A percentile compares a stretch with the other conserved stretches of the same genome.
Conservation (phyloP, 2,888 invertebrate species). For the Hypsopygia costalis region DNA sequence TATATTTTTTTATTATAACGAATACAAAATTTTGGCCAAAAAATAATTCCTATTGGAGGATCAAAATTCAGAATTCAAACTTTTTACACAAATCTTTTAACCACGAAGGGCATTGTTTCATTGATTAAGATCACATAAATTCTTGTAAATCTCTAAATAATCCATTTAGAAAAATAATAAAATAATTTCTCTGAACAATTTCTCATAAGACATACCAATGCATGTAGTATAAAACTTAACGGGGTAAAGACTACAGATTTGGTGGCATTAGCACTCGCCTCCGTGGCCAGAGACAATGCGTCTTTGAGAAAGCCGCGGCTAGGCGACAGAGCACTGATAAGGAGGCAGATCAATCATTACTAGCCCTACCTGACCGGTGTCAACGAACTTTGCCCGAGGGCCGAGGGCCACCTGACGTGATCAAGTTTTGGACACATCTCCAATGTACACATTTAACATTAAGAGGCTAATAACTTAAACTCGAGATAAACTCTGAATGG, state of each 20-base stretch:
- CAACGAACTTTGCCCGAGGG: slow-evolving; percentile 55
- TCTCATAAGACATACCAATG: too few relatives aligned
- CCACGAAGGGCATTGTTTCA: too few relatives aligned
- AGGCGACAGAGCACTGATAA: slow-evolving; percentile 74
- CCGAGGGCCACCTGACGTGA: slow-evolving; percentile 61
- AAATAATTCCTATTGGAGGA: too few relatives aligned
- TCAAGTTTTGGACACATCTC: slow-evolving; percentile 56
- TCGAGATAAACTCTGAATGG: slow-evolving; percentile 14
- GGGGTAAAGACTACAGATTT: slow-evolving; percentile 2
- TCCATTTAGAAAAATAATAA: too few relatives aligned
- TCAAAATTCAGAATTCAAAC: too few relatives aligned
- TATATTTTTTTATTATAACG: too few relatives aligned
- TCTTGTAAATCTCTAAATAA: too few relatives aligned
- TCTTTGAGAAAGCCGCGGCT: slow-evolving; percentile 74
- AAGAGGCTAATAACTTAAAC: slow-evolving; percentile 39
- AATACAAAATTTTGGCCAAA: too few relatives aligned
- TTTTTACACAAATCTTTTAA: too few relatives aligned
- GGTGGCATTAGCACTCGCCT: slow-evolving; percentile 54
- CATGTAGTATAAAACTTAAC: slow-evolving; percentile 3
- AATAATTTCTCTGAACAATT: too few relatives aligned
- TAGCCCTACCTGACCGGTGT: slow-evolving; percentile 72
- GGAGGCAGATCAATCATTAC: slow-evolving; percentile 75
- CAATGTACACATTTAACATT: slow-evolving; percentile 44
- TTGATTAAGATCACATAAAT: too few relatives aligned
- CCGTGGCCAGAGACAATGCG: slow-evolving; percentile 62